Evolutionary conservation across 2,797 vertebrate species (phyloP), one percentile per base, ranked within the genome.

Genomic region (Anabas testudineus): DNA sequence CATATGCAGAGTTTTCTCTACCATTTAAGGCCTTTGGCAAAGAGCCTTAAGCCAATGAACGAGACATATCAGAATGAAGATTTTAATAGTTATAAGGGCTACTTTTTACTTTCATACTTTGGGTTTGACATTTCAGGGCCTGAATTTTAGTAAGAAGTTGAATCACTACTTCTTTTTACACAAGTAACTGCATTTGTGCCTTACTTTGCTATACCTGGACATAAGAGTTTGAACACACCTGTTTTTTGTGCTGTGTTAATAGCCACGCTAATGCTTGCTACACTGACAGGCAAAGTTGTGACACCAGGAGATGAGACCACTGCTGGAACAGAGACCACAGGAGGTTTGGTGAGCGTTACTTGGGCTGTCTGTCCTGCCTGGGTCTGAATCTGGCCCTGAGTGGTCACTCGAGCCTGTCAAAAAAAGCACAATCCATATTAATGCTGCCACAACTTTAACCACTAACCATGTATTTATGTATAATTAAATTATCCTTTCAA

Each of bases 241-340:
- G 95, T 83, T 91, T 98, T 97, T 86, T 94, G 94, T 0, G 95
- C 80, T 80, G 95, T 96, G 37, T 93, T 92, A 0, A 98, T 96
- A 48, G 96, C 95, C 71, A 97, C 93, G 49, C 95, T 96, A 42
- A 97, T 96, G 80, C 95, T 95, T 1, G 96, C 95, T 5, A 97
- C 94, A 1, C 95, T 97, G 39, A 97, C 96, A 0, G 96, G 96
- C 21, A 97, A 92, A 0, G 96, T 95, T 2, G 95, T 96, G 77
- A 97, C 96, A 1, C 95, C 95, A 3, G 95, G 91, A 6, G 96
- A 95, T 0, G 96, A 96, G 7, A 97, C 96, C 46, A 97, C 96
- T 5, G 96, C 92, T 2, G 95, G 95, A 55, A 97, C 93, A 1
- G 96, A 96, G 52, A 97, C 96, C 69, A 97, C 96, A 0, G 94